phyloP scores from a whole-genome alignment of 2,113 vertebrate species.

The Scortum barcoo region DNA sequence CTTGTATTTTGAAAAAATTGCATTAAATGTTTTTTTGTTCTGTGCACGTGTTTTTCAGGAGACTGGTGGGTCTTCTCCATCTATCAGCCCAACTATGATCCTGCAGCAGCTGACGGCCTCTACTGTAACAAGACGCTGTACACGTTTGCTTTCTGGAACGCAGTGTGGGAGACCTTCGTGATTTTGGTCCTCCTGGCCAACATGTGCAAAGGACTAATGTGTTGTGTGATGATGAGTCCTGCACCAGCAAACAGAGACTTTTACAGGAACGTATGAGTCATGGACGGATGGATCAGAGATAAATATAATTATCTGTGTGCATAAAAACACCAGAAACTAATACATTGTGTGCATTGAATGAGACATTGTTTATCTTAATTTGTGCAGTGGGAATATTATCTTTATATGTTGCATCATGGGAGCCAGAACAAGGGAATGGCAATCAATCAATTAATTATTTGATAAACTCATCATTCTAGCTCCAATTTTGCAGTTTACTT shows the following conservation, averaged over 20 bases:
- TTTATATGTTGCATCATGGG: background rate
- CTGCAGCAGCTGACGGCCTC: slow-evolving; percentile 22
- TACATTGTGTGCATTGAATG: background rate
- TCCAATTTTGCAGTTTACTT: too few relatives aligned
- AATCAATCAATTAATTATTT: too few relatives aligned
- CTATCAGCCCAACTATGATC: slow-evolving; percentile 77
- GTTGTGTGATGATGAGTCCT: slow-evolving; percentile 16
- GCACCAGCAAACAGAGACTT: background rate
- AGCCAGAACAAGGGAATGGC: too few relatives aligned
- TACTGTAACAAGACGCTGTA: slow-evolving; percentile 78
- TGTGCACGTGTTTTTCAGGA: slow-evolving; percentile 40
- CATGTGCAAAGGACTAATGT: slow-evolving; percentile 11
- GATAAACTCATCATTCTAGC: too few relatives aligned
- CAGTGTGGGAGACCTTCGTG: background rate
- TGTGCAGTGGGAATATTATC: background rate
- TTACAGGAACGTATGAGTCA: slow-evolving; percentile 5
- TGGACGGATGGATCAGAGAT: background rate
- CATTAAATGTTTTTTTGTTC: background rate
- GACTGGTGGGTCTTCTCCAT: slow-evolving; percentile 75
- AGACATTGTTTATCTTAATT: background rate
- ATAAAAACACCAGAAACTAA: background rate
- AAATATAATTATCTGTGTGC: background rate
- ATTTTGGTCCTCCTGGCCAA: rapidly evolving
- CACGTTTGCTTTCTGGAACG: slow-evolving; percentile 74
- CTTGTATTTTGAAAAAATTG: too few relatives aligned